phyloP scores from a whole-genome alignment of 2,797 vertebrate genomes.

The Rhinophrynus dorsalis region DNA sequence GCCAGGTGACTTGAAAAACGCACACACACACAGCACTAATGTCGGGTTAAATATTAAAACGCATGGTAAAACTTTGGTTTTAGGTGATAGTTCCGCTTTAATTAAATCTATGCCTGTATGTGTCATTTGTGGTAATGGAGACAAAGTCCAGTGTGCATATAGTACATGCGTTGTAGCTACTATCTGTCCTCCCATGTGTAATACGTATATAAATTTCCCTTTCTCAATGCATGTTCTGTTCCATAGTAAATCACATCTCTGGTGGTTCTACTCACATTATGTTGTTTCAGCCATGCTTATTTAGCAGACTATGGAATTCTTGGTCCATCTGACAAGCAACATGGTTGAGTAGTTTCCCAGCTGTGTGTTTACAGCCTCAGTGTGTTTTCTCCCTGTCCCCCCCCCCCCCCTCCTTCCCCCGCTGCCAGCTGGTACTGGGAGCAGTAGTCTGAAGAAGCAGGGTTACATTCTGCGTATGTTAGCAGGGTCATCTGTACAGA shows the following conservation, averaged over 20 bases:
- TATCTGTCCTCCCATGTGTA: neutral
- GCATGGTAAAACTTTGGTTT: too few relatives aligned
- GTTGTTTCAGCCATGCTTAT: neutral
- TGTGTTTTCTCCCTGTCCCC: conserved; percentile 7
- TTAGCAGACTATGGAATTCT: neutral
- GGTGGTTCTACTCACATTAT: neutral
- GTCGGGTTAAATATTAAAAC: too few relatives aligned
- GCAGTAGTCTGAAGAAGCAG: neutral
- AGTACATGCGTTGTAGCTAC: neutral
- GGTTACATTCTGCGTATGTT: neutral
- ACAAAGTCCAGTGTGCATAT: neutral
- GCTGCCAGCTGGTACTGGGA: neutral
- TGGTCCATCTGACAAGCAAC: neutral
- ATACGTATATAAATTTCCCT: neutral
- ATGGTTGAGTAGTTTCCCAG: conserved; percentile 8
- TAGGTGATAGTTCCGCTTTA: too few relatives aligned
- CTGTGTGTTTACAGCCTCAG: conserved; percentile 25
- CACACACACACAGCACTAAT: too few relatives aligned
- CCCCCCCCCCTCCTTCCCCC: neutral
- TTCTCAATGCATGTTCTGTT: neutral
- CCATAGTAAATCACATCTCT: too few relatives aligned
- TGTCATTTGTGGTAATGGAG: too few relatives aligned
- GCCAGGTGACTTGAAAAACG: too few relatives aligned
- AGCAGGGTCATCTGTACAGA: conserved; percentile 12
- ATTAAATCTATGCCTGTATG: too few relatives aligned